Evolutionary conservation across 2,113 vertebrate genomes (phyloP).

Genomic region (Salvelinus sp.): DNA sequence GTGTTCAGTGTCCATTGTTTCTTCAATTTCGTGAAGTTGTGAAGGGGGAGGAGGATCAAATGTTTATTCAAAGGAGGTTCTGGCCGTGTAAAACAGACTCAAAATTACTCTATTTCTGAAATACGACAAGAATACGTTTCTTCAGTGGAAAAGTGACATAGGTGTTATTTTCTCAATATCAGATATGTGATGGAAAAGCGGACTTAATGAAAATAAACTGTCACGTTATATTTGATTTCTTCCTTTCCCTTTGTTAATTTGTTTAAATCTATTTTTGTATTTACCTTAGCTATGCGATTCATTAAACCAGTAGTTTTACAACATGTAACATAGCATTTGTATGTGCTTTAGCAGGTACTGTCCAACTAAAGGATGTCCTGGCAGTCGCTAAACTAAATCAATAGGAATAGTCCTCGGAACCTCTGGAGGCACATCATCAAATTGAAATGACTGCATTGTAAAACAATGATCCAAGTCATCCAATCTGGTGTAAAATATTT

Average conservation of each 20-base stretch:
- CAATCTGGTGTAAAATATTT: neutral
- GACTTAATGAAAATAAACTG: neutral
- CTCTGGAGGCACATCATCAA: neutral
- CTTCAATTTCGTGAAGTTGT: conserved; percentile 10
- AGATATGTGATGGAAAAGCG: neutral
- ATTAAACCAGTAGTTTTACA: neutral
- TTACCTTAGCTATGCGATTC: neutral
- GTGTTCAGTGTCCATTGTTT: conserved; percentile 24
- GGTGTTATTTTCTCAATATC: neutral
- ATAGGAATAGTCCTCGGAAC: neutral
- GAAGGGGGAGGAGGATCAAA: neutral
- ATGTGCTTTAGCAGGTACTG: neutral
- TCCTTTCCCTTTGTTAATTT: neutral
- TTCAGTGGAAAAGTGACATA: neutral
- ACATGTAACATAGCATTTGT: neutral
- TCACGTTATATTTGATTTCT: neutral
- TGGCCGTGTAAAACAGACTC: neutral
- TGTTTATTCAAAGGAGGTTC: neutral
- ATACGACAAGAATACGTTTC: too few species aligned
- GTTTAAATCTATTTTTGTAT: too few species aligned
- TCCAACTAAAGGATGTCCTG: neutral
- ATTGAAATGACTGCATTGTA: too few species aligned
- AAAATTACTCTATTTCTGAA: too few species aligned
- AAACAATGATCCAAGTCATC: too few species aligned
- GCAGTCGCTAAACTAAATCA: neutral